Base-by-base conservation (phyloP, 2,113 vertebrate species). In the Urocitellus parryii region DNA sequence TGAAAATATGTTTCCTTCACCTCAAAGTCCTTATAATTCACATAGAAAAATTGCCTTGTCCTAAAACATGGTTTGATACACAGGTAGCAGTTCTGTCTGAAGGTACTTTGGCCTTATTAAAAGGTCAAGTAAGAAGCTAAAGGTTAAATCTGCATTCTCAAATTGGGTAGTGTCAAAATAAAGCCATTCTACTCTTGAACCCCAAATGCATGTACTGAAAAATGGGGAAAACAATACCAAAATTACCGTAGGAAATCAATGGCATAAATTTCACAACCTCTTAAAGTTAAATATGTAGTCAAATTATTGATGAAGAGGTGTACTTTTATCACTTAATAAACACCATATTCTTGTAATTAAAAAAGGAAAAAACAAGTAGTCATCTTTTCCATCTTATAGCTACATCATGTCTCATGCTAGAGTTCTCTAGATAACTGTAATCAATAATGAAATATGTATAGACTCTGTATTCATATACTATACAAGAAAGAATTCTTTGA, bases 71-170 rank as follows among this genome's bases (percentile, higher is more conserved):
- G 2, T 89, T 67, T 77, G 61, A 68, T 18, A 84, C 25, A 51
- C 12, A 20, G 37, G 45, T 80, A 80, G 24, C 29, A 79, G 61
- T 90, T 8, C 17, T 80, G 24, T 65, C 29, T 56, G 18, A 92
- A 76, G 5, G 34, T 72, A 61, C 24, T 67, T 85, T 56, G 24
- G 32, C 13, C 34, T 25, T 14, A 77, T 72, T 74, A 25, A 90
- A 92, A 88, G 42, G 5, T 42, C 27, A 67, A 67, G 3, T 39
- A 29, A 79, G 17, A 84, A 90, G 0, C 3, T 74, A 83, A 61
- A 94, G 16, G 1, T 91, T 81, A 93, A 87, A 58, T 29, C 25
- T 94, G 76, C 11, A 58, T 92, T 81, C 58, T 94, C 56, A 92
- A 89, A 34, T 22, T 90, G 16, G 12, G 29, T 45, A 20, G 34